These are phyloP conservation scores for Monopterus albus DNA, from an alignment of 2,113 vertebrate genomes.

Conservation along the genomic window DNA sequence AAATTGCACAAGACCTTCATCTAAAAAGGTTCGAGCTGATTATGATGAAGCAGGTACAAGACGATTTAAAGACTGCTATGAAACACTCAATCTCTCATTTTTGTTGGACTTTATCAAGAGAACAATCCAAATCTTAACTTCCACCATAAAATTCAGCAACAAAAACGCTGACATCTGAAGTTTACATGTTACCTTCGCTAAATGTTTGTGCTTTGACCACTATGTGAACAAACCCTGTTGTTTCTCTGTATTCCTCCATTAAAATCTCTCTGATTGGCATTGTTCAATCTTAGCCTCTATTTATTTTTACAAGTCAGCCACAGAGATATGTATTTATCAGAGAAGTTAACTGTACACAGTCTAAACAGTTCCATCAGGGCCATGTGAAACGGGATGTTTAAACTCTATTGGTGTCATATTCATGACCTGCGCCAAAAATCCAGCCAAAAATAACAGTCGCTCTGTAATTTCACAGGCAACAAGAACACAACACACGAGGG, in stretches of 20 bases:
- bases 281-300: conserved; percentile 62
- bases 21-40: conserved; percentile 34
- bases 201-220: conserved; percentile 40
- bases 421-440: conserved; percentile 41
- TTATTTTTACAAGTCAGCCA: conserved; percentile 61
- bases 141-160: conserved; percentile 7
- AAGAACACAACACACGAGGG: conserved; percentile 47
- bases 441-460: conserved; percentile 69
- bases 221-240: conserved; percentile 2
- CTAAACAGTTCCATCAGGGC: conserved; percentile 65
- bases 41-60: conserved; percentile 24
- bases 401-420: conserved; percentile 67
- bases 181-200: conserved; percentile 36
- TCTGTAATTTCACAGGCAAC: conserved; percentile 53
- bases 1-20: conserved; percentile 41
- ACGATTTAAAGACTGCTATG: conserved; percentile 2
- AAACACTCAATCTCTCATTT: conserved; percentile 4
- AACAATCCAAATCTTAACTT: conserved; percentile 12
- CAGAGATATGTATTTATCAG: conserved; percentile 71
- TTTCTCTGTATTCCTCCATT: conserved; percentile 13
- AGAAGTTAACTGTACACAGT: conserved; percentile 39
- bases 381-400: conserved; percentile 79
- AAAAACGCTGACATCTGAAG: conserved; percentile 9
- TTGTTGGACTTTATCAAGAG: conserved; percentile 13
- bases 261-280: conserved; percentile 40